Percentiles rank a stretch among this genome's conserved stretches.
These are phyloP conservation scores for Leptopterna dolabrata DNA, from an alignment of 2,888 invertebrate species.

Conservation along the genomic window DNA sequence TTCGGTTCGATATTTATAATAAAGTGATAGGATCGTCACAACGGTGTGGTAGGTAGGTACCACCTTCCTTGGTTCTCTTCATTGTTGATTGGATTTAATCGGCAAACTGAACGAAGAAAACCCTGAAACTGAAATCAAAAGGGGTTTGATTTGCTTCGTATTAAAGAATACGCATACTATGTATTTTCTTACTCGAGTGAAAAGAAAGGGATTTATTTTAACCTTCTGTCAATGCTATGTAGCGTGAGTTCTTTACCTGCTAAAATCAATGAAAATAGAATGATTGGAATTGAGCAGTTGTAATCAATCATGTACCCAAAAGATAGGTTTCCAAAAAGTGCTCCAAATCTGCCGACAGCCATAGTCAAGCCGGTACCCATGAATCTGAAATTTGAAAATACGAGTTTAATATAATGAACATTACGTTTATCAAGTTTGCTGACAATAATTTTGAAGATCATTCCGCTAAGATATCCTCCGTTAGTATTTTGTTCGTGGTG, in stretches of 20 bases:
- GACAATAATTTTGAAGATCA: not conserved
- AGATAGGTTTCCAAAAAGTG: conserved; percentile 79
- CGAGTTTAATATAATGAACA: no score
- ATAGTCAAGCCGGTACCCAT: conserved; percentile 85
- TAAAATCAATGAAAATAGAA: conserved; percentile 78
- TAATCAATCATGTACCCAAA: conserved; percentile 85
- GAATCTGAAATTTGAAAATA: conserved; percentile 71
- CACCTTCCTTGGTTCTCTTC: no score
- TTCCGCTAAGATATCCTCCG: not conserved
- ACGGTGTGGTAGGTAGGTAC: no score
- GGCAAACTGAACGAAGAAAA: conserved; percentile 32
- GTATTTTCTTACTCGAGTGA: no score
- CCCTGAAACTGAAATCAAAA: conserved; percentile 39
- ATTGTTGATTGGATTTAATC: conserved; percentile 29
- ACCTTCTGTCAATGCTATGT: no score
- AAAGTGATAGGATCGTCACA: no score
- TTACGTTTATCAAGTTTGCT: not conserved
- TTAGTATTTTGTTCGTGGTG: not conserved
- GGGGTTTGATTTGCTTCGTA: not conserved
- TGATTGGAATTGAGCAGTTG: conserved; percentile 81
- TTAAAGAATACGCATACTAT: not conserved
- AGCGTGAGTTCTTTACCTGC: conserved; percentile 77
- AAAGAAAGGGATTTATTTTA: no score
- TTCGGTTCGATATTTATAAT: no score
- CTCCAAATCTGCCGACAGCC: conserved; percentile 82